Evolutionary conservation across 2,797 vertebrate genomes (phyloP).

Genomic region (Enteromius afrohamiltoni): DNA sequence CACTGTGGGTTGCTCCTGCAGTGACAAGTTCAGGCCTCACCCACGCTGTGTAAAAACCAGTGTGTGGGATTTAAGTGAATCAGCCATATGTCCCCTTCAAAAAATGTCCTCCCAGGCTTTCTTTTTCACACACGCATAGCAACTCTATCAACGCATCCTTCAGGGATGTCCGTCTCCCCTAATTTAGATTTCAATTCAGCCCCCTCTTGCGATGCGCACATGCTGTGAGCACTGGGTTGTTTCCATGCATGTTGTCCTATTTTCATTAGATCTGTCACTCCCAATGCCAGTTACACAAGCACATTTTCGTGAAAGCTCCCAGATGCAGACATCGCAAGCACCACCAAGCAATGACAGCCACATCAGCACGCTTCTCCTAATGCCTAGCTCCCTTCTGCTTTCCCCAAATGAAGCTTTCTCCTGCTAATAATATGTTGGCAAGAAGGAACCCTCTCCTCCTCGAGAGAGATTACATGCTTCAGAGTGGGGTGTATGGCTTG

Average conservation of each 20-base stretch:
- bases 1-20: slow-evolving; percentile 47
- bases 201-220: slow-evolving; percentile 37
- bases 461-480: slow-evolving; percentile 48
- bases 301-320: slow-evolving; percentile 51
- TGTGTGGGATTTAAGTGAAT: slow-evolving; percentile 60
- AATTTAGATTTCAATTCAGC: slow-evolving; percentile 53
- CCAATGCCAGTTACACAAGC: slow-evolving; percentile 45
- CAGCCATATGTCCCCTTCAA: slow-evolving; percentile 57
- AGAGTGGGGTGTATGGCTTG: slow-evolving; percentile 34
- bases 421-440: slow-evolving; percentile 46
- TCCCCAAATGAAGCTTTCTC: slow-evolving; percentile 40
- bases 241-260: slow-evolving; percentile 53
- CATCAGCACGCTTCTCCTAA: slow-evolving; percentile 43
- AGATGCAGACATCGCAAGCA: slow-evolving; percentile 49
- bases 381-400: slow-evolving; percentile 45
- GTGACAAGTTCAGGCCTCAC: slow-evolving; percentile 58
- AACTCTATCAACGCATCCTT: slow-evolving; percentile 48
- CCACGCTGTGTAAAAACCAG: slow-evolving; percentile 55
- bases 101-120: slow-evolving; percentile 37
- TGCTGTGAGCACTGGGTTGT: slow-evolving; percentile 43
- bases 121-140: slow-evolving; percentile 40
- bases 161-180: slow-evolving; percentile 37
- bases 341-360: slow-evolving; percentile 55
- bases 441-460: slow-evolving; percentile 32
- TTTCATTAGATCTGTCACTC: slow-evolving; percentile 60